phyloP scores from a whole-genome alignment of 2,113 vertebrate species.

The Calyptomena viridis region DNA sequence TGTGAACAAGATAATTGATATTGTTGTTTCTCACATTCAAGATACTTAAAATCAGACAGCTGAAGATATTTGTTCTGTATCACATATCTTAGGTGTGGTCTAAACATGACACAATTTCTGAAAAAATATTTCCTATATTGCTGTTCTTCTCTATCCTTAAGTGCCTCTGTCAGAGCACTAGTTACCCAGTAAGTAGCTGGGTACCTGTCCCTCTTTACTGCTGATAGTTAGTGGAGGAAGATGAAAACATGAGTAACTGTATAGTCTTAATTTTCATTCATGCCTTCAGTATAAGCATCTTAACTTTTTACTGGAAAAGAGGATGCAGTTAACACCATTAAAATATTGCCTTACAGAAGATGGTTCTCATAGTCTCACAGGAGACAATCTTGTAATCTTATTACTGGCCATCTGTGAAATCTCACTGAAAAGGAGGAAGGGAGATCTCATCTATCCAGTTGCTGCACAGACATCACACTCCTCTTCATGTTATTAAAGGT shows the following conservation, averaged over 20 bases:
- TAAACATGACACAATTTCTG: neutral
- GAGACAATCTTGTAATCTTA: neutral
- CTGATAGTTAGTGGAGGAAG: neutral
- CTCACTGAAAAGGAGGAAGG: neutral
- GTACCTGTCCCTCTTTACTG: neutral
- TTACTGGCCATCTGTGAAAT: neutral
- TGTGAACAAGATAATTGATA: neutral
- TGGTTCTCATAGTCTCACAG: rapidly evolving
- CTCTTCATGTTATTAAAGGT: neutral
- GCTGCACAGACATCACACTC: neutral
- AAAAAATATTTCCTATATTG: neutral
- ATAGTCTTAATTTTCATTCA: neutral
- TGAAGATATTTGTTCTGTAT: neutral
- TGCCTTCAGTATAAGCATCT: neutral
- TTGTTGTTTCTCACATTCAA: neutral
- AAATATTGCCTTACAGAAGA: neutral
- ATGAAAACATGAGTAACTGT: neutral
- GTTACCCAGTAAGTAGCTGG: neutral
- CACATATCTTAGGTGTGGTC: neutral
- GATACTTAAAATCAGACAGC: neutral
- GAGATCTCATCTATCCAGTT: neutral
- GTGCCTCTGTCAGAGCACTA: neutral
- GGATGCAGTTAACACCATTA: neutral
- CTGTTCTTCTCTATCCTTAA: neutral
- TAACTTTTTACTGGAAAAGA: neutral